Percentiles rank a stretch among this genome's conserved stretches.
Evolutionary conservation across 2,113 vertebrate genomes (phyloP).

Genomic region (Scolopax mira): DNA sequence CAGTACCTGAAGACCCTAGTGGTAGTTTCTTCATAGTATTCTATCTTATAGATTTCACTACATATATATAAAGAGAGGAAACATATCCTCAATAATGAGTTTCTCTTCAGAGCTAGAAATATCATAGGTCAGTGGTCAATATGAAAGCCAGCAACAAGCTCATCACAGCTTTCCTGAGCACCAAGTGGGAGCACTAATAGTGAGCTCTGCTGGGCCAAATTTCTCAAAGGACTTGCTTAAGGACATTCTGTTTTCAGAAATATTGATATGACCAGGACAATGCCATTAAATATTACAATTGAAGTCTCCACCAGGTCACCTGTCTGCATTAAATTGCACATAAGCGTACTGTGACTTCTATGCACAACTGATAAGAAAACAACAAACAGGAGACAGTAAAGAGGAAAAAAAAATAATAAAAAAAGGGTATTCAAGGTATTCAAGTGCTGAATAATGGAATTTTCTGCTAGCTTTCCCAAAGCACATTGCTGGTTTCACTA

Average conservation of each 20-base stretch:
- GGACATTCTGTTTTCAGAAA: not conserved
- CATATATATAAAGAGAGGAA: not conserved
- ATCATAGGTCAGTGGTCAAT: not conserved
- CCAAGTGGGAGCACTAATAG: not conserved
- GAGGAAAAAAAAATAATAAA: not conserved
- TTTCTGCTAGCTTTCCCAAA: not conserved
- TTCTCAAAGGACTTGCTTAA: not conserved
- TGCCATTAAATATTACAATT: not conserved
- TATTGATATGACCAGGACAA: not conserved
- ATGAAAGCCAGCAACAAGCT: not conserved
- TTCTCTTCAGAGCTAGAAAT: not conserved
- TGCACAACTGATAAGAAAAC: not conserved
- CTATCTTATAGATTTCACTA: not conserved
- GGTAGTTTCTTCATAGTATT: not conserved
- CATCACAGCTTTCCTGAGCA: not conserved
- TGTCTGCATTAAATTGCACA: not conserved
- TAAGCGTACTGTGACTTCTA: not conserved
- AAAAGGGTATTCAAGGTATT: too few species aligned
- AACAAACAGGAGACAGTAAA: not conserved
- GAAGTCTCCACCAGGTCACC: not conserved
- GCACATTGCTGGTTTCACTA: not conserved
- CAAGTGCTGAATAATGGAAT: not conserved
- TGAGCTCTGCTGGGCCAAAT: not conserved
- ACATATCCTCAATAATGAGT: not conserved
- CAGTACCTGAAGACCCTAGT: not conserved